A percentile compares a stretch with the other conserved stretches of the same genome.
phyloP scores from a whole-genome alignment of 2,797 vertebrate species.

The Anguilla obscura region DNA sequence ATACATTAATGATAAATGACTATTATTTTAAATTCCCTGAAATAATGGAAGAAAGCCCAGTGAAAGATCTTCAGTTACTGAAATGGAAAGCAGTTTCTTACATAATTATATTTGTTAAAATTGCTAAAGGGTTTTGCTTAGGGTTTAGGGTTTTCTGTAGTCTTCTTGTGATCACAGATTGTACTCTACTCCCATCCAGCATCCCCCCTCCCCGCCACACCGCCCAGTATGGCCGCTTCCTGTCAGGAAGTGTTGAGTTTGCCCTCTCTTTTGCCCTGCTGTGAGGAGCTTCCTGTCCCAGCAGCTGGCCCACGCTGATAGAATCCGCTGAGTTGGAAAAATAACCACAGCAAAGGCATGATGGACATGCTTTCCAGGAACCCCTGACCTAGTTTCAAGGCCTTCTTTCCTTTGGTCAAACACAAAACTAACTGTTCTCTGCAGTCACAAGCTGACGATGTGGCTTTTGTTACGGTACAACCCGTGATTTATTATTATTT shows the following conservation, averaged over 20 bases:
- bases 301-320: constrained; percentile 68
- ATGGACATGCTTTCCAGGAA: constrained; percentile 46
- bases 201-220: constrained; percentile 21
- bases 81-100: neutral
- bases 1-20: neutral
- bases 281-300: constrained; percentile 69
- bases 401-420: constrained; percentile 48
- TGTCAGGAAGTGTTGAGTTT: constrained; percentile 60
- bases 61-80: neutral
- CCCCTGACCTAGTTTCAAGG: constrained; percentile 49
- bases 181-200: neutral
- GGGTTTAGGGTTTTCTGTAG: neutral
- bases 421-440: constrained; percentile 38
- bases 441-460: constrained; percentile 2
- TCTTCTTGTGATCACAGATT: neutral
- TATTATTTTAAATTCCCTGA: neutral
- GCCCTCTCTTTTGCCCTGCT: constrained; percentile 50
- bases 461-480: neutral
- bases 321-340: constrained; percentile 38
- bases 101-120: neutral
- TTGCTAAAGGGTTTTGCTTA: neutral
- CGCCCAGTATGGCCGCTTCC: constrained; percentile 53
- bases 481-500: neutral
- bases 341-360: constrained; percentile 31
- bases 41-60: neutral